phyloP scores from a whole-genome alignment of 2,113 vertebrate species.

The Eolophus roseicapilla region DNA sequence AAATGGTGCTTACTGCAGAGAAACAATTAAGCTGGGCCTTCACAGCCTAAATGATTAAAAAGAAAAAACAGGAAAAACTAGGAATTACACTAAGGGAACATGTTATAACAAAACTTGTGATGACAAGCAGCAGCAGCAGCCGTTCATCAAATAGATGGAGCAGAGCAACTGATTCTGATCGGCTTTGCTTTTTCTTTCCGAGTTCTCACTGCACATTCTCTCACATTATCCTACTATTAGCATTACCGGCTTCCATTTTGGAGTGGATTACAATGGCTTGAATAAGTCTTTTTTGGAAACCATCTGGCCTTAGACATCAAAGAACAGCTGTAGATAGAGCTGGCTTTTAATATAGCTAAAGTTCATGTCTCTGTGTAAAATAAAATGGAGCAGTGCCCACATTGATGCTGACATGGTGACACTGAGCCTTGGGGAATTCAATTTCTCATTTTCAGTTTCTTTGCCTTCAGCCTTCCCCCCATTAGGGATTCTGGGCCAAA shows the following conservation, averaged over 20 bases:
- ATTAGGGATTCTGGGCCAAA: not conserved
- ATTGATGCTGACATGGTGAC: not conserved
- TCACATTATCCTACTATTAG: not conserved
- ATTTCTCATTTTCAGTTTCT: not conserved
- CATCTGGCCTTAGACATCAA: constrained; percentile 54
- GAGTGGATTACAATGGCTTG: not conserved
- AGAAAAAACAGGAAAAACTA: not conserved
- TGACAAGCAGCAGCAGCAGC: not conserved
- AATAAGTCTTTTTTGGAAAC: constrained; percentile 30
- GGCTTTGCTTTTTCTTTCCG: not conserved
- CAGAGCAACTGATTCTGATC: not conserved
- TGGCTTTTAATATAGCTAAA: not conserved
- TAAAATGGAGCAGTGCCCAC: not conserved
- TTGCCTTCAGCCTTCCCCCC: not conserved
- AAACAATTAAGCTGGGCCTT: not conserved
- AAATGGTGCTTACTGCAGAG: not conserved
- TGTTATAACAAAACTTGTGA: not conserved
- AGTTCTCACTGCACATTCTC: not conserved
- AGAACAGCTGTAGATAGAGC: constrained; percentile 49
- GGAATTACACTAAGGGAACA: not conserved
- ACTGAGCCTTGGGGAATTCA: not conserved
- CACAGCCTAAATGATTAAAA: not conserved
- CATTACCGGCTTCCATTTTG: not conserved
- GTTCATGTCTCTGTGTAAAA: not conserved
- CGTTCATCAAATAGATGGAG: not conserved